These are phyloP conservation scores for Alosa sapidissima DNA, from an alignment of 2,797 vertebrate species.

Conservation along the genomic window DNA sequence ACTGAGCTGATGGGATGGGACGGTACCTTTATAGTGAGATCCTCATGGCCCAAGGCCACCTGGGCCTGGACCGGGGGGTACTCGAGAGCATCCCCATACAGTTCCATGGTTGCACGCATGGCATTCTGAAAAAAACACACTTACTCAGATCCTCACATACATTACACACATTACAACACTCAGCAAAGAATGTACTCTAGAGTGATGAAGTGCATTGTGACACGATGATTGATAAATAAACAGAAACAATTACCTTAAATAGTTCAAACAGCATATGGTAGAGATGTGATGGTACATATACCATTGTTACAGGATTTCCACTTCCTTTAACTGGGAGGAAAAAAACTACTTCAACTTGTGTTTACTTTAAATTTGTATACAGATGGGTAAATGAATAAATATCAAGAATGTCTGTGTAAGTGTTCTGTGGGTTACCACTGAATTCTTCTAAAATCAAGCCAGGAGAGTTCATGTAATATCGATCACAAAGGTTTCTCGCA, in stretches of 20 bases:
- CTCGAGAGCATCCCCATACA: slow-evolving; percentile 80
- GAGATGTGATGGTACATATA: slow-evolving; percentile 96
- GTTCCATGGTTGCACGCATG: slow-evolving; percentile 97
- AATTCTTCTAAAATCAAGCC: slow-evolving; percentile 88
- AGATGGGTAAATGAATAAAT: neutral
- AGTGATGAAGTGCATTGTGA: neutral
- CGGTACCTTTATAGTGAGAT: slow-evolving; percentile 92
- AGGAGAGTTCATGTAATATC: slow-evolving; percentile 96
- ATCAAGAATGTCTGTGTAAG: neutral
- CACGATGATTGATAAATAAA: neutral
- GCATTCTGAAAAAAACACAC: slow-evolving; percentile 83
- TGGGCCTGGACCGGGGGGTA: slow-evolving; percentile 86
- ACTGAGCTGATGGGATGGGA: neutral
- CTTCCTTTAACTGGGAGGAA: slow-evolving; percentile 78
- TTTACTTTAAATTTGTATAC: neutral
- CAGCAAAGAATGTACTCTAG: neutral
- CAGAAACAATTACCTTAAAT: slow-evolving; percentile 84
- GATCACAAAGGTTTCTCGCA: slow-evolving; percentile 91
- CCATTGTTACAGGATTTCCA: slow-evolving; percentile 83
- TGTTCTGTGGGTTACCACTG: slow-evolving; percentile 75
- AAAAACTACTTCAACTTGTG: neutral
- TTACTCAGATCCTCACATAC: neutral
- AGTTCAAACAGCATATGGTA: slow-evolving; percentile 99
- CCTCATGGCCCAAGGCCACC: slow-evolving; percentile 85
- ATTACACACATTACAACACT: neutral